Evolutionary conservation across 2,797 vertebrate species (phyloP).

Genomic region (Myotis planiceps): DNA sequence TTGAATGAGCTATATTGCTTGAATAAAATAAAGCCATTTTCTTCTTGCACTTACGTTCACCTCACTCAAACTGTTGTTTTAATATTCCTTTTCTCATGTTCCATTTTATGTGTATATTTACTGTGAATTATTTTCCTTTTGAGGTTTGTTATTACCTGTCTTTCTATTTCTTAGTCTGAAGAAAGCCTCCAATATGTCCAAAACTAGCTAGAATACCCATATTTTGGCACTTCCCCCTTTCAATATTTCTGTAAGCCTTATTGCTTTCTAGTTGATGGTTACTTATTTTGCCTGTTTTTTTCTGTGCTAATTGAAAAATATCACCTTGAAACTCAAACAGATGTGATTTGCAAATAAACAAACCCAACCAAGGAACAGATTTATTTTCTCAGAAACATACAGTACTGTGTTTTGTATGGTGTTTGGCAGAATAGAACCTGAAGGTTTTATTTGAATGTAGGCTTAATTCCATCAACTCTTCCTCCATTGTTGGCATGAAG

Average conservation of each 20-base stretch:
- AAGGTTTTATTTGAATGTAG: neutral
- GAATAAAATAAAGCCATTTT: constrained; percentile 56
- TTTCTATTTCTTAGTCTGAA: neutral
- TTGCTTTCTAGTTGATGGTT: neutral
- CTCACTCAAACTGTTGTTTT: constrained; percentile 16
- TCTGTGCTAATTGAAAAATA: neutral
- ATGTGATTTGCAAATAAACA: constrained; percentile 9
- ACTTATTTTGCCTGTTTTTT: constrained; percentile 13
- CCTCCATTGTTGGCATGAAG: neutral
- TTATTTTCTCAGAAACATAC: constrained; percentile 1
- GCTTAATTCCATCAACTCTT: neutral
- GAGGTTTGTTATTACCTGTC: neutral
- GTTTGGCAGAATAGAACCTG: neutral
- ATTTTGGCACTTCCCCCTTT: neutral
- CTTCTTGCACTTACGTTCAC: neutral
- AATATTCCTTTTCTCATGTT: constrained; percentile 24
- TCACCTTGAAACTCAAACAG: neutral
- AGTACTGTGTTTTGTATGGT: neutral
- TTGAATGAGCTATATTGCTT: constrained; percentile 40
- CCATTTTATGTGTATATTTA: neutral
- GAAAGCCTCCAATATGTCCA: neutral
- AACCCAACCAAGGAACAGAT: neutral
- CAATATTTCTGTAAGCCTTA: neutral
- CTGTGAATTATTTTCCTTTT: constrained; percentile 12
- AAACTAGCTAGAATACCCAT: neutral